Evolutionary conservation across 2,113 vertebrate species (phyloP).

Genomic region (Hippocampus zosterae): DNA sequence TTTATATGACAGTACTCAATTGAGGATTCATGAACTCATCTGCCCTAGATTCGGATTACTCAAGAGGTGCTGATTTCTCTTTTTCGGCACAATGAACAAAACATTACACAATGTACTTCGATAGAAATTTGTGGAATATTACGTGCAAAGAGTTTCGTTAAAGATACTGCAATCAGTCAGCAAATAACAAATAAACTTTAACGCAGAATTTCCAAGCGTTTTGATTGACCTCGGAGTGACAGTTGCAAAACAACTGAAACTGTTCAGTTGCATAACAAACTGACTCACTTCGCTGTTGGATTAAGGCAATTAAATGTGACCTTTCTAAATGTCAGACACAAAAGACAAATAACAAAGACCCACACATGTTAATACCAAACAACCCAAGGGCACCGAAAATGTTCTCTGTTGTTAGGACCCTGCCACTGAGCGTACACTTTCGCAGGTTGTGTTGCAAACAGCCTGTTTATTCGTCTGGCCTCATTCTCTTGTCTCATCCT

Average conservation of each 20-base stretch:
- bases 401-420: too few species aligned
- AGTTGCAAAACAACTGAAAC: background rate
- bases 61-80: too few species aligned
- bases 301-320: background rate
- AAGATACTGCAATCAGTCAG: too few species aligned
- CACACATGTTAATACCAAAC: slow-evolving; percentile 5
- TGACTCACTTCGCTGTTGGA: background rate
- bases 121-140: background rate
- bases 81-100: background rate
- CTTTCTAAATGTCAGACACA: background rate
- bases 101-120: background rate
- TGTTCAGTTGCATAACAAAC: too few species aligned
- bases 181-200: too few species aligned
- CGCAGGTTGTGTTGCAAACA: too few species aligned
- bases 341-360: background rate
- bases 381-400: background rate
- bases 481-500: too few species aligned
- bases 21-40: too few species aligned
- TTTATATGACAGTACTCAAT: too few species aligned
- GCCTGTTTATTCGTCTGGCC: too few species aligned
- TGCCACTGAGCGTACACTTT: too few species aligned
- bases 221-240: background rate
- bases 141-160: background rate
- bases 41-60: too few species aligned
- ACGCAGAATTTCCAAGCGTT: background rate